Base-by-base conservation (phyloP, 2,888 invertebrate species). In the Eupithecia inturbata region DNA sequence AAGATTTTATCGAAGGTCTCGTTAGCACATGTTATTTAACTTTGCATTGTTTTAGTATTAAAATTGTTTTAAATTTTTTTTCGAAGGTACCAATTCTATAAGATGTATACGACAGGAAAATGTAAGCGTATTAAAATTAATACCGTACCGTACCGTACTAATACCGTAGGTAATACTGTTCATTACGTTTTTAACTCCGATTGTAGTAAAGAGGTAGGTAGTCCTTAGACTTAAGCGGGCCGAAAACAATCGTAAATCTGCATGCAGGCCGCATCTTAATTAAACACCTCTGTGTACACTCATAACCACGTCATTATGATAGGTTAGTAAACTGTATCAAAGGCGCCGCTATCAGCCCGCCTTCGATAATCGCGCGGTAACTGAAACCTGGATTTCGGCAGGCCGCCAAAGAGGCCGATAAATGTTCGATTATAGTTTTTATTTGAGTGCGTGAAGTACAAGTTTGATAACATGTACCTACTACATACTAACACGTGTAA, bases 401-500 rank as follows among this genome's bases (percentile, higher is more conserved):
- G 87, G 84, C 92, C 93, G 93, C 92, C 93, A 94, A 94, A 94
- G 92, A 86, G 78, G 78, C 82, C 86, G 92, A 92, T 93, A 93
- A 89, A 87, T 77, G 60, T 75, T 76, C 90, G 91, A 93, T 92
- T 92, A 93, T 94, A 91, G 92, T 92, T 92, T 92, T 88, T 88
- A 85, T 88, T 89, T 88, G 85, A 87, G 83, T 85, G 82, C 85
- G 82, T 90, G 91, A 91, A 85, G 84, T 84, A 92, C 92, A 90
- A 89, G 89, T 89, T 90, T 77, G 89, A 90, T 89, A 88, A 84
- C 76, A 77, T 76, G 77, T 75, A 79, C n/a, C n/a, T n/a, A n/a
- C 75, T n/a, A 62, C 53, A 78, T 57, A 72, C 75, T 70, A 82
- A 91, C 89, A 91, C 84, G 84, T 88, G 89, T 92, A 89, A 89